Conservation (phyloP, 2,113 vertebrate genomes). For the Genyomyrus donnyi region DNA sequence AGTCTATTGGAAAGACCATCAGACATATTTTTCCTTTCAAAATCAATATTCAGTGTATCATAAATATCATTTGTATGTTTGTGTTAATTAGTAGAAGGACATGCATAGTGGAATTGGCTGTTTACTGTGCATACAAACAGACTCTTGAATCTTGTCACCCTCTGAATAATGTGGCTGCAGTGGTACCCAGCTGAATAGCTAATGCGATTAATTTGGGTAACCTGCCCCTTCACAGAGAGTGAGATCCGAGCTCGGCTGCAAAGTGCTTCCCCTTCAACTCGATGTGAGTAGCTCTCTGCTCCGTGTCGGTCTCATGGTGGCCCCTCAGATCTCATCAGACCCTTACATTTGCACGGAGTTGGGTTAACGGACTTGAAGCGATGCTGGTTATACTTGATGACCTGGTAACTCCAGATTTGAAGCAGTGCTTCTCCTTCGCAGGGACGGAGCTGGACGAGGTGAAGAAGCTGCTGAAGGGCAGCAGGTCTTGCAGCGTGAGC, state of each 20-base stretch:
- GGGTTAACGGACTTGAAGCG: neutral
- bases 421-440: constrained; percentile 29
- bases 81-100: neutral
- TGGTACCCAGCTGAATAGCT: neutral
- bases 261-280: constrained; percentile 75
- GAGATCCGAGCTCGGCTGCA: constrained; percentile 79
- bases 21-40: neutral
- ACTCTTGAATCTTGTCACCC: neutral
- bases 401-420: neutral
- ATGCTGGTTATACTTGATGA: neutral
- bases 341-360: neutral
- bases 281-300: constrained; percentile 63
- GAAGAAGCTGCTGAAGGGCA: constrained; percentile 74
- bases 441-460: constrained; percentile 83
- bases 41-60: neutral
- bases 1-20: neutral
- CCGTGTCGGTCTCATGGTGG: neutral
- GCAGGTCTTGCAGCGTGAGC: constrained; percentile 74
- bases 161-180: neutral
- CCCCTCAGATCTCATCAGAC: neutral
- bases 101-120: neutral
- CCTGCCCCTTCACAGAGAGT: constrained; percentile 60
- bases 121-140: neutral
- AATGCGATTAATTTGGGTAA: neutral
- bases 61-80: neutral